These are phyloP conservation scores for Gulo gulo DNA, from an alignment of 2,113 vertebrate genomes.

Conservation along the genomic window DNA sequence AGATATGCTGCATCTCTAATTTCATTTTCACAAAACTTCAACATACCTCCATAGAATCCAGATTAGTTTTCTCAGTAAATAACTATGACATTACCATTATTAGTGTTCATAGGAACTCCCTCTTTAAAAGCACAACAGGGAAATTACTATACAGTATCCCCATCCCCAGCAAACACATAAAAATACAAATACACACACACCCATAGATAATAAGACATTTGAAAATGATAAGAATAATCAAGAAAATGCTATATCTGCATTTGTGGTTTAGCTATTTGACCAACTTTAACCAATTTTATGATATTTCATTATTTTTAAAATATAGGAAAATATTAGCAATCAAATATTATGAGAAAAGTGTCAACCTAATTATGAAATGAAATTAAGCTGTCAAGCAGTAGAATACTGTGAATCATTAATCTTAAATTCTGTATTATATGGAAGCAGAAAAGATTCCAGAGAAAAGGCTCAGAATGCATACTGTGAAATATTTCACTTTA, in stretches of 20 bases:
- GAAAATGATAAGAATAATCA: constrained; percentile 16
- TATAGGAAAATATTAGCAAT: constrained; percentile 32
- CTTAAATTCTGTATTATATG: neutral
- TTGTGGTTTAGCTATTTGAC: neutral
- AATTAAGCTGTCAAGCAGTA: neutral
- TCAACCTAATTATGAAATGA: constrained; percentile 47
- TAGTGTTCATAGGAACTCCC: constrained; percentile 13
- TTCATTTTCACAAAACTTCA: constrained; percentile 46
- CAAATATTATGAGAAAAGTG: constrained; percentile 12
- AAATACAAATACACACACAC: neutral
- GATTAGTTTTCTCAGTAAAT: constrained; percentile 60
- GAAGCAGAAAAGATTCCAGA: neutral
- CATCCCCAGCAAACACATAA: neutral
- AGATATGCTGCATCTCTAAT: constrained; percentile 40
- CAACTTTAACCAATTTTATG: neutral
- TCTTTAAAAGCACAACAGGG: constrained; percentile 15
- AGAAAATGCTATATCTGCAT: constrained; percentile 44
- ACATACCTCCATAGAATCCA: constrained; percentile 12
- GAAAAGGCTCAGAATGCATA: neutral
- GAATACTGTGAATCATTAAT: neutral
- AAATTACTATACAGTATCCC: constrained; percentile 10
- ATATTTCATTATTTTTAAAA: constrained; percentile 45
- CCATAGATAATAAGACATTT: neutral
- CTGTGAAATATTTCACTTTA: neutral
- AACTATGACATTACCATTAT: constrained; percentile 4